Evolutionary conservation across 2,888 invertebrate species (phyloP), one percentile per base, ranked within the genome.

Genomic region (Eristalis pertinax): DNA sequence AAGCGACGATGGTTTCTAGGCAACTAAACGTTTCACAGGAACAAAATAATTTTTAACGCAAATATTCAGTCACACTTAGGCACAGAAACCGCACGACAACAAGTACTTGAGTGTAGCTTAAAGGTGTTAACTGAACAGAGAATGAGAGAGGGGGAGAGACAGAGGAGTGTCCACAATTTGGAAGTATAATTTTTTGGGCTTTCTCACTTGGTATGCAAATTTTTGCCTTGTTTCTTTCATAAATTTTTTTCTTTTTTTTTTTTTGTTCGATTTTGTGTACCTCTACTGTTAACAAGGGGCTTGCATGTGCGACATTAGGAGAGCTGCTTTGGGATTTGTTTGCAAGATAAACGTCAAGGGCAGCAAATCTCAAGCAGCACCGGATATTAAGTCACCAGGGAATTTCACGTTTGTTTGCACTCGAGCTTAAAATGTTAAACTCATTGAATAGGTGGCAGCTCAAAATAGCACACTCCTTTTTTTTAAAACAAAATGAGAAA

Each of bases 301-400:
- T 58, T 70, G 76, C 65, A 62, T 72, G 76, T 43, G 70, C 10
- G 63, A 32, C 32, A 63, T 24, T 63, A 64, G 77, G 69, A 50
- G 60, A 58, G 10, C 1, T 69, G 11, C 58, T 68, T 41, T 26
- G 50, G 38, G 13, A 58, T 38, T 56, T 77, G 32, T 74, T 72
- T 78, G 63, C 63, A 70, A 78, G 72, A 58, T 62, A 83, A 77
- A 81, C 70, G 74, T 68, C 74, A 79, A 79, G 79, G 79, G 65
- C 32, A 50, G 19, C 19, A 64, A 56, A n/a, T 56, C 24, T 32
- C 43, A 15, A 63, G 50, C 56, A 15, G 26, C 29, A 73, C 83
- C 83, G 83, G 83, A 83, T 78, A 73, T 83, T 83, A 56, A 70
- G 65, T 77, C 76, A 83, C n/a, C 62, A 56, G 62, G 19, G 26